Percentiles rank a stretch among this genome's conserved stretches.
Evolutionary conservation across 2,113 vertebrate species (phyloP).

Genomic region (Tachysurus vachellii): DNA sequence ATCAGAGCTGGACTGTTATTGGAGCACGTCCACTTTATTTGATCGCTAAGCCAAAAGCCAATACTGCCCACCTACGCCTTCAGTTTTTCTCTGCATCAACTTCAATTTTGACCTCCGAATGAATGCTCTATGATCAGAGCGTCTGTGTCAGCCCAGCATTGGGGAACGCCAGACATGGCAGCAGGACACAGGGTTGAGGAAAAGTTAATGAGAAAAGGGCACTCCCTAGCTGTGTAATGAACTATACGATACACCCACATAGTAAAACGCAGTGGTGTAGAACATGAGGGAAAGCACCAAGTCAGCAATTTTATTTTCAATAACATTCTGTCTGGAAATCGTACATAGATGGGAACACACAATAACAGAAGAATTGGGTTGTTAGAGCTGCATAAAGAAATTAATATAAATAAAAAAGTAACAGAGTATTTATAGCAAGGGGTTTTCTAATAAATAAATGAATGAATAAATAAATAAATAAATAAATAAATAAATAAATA

Average conservation of each 20-base stretch:
- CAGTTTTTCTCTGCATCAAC: conserved; percentile 29
- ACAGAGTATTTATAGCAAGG: background rate
- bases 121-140: conserved; percentile 18
- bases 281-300: conserved; percentile 4
- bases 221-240: conserved; percentile 32
- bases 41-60: conserved; percentile 9
- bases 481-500: no score
- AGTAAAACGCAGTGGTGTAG: conserved; percentile 22
- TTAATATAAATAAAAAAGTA: background rate
- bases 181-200: conserved; percentile 34
- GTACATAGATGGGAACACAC: background rate
- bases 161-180: background rate
- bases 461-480: no score
- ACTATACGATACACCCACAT: conserved; percentile 25
- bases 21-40: background rate
- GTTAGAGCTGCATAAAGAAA: background rate
- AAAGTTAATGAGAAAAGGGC: conserved; percentile 46
- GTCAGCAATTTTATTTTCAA: conserved; percentile 15
- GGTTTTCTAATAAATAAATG: background rate
- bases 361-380: background rate
- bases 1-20: background rate
- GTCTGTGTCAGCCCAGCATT: background rate
- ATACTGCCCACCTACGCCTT: conserved; percentile 26
- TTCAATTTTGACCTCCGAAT: conserved; percentile 3
- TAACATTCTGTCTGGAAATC: background rate